These are phyloP conservation scores for Linnaemya tessellans DNA, from an alignment of 2,888 invertebrate genomes.

Conservation along the genomic window DNA sequence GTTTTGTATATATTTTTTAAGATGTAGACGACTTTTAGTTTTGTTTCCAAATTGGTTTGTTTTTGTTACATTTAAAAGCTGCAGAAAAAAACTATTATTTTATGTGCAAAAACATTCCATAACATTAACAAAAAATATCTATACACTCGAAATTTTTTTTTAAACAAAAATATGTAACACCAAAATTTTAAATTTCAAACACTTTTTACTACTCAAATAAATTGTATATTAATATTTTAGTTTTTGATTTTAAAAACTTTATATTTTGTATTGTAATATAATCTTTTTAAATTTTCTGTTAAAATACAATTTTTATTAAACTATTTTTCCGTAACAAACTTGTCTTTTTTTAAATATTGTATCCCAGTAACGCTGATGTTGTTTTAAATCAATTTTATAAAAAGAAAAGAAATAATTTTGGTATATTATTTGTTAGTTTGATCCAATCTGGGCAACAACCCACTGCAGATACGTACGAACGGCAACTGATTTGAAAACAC, in stretches of 20 bases:
- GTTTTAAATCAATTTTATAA: constrained; percentile 31
- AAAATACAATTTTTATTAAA: constrained; percentile 24
- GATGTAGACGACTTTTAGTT: not conserved
- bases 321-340: constrained; percentile 15
- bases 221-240: not conserved
- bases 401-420: constrained; percentile 13
- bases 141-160: constrained; percentile 17
- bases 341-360: constrained; percentile 40
- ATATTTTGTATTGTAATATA: constrained; percentile 14
- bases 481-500: constrained; percentile 65
- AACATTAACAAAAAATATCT: constrained; percentile 43
- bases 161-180: not conserved
- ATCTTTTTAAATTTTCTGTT: constrained; percentile 14
- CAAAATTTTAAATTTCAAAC: not conserved
- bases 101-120: constrained; percentile 7
- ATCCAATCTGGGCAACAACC: constrained; percentile 68
- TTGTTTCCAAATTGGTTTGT: not conserved
- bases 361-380: constrained; percentile 59
- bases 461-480: constrained; percentile 67
- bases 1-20: constrained; percentile 11
- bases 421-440: constrained; percentile 29
- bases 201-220: not conserved
- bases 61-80: constrained; percentile 7
- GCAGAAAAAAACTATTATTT: constrained; percentile 17
- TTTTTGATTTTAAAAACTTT: constrained; percentile 19